Base-by-base conservation (phyloP, 1,140 invertebrate genomes). In the Daktulosphaira vitifoliae region DNA sequence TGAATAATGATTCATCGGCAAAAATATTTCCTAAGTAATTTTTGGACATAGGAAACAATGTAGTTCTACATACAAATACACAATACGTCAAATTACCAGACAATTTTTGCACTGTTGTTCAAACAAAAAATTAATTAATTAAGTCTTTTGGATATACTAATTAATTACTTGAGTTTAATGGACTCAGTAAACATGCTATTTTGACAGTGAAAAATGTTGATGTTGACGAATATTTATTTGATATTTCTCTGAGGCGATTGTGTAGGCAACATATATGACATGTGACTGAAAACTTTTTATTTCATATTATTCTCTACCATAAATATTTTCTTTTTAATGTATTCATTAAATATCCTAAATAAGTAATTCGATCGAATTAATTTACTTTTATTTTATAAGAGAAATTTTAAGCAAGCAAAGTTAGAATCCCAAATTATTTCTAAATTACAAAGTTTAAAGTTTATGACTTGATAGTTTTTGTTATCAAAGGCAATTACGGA, bases 401-500 rank as follows among this genome's bases (percentile, higher is more conserved):
- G n/a, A n/a, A n/a, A n/a, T n/a, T n/a, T n/a, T n/a, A n/a, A n/a
- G n/a, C n/a, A n/a, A n/a, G n/a, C n/a, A n/a, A n/a, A n/a, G n/a
- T n/a, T n/a, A n/a, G n/a, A n/a, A n/a, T n/a, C n/a, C n/a, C n/a
- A n/a, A n/a, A n/a, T n/a, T n/a, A n/a, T n/a, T n/a, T n/a, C n/a
- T n/a, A n/a, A n/a, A n/a, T n/a, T n/a, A n/a, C n/a, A n/a, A n/a
- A n/a, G n/a, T n/a, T n/a, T n/a, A n/a, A n/a, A n/a, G n/a, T n/a
- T n/a, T n/a, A n/a, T n/a, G n/a, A n/a, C n/a, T n/a, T n/a, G n/a
- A n/a, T n/a, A n/a, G n/a, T 42, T 62, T 62, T 46, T 39, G 13
- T 46, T 62, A 62, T 62, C 56, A 48, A 25, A 38, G 16, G 29
- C 39, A 25, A 46, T 62, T 39, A 62, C 56, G 56, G 39, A 46